A percentile compares a stretch with the other conserved stretches of the same genome.
These are phyloP conservation scores for Rhinolophus sinicus DNA, from an alignment of 2,113 vertebrate species.

Conservation along the genomic window DNA sequence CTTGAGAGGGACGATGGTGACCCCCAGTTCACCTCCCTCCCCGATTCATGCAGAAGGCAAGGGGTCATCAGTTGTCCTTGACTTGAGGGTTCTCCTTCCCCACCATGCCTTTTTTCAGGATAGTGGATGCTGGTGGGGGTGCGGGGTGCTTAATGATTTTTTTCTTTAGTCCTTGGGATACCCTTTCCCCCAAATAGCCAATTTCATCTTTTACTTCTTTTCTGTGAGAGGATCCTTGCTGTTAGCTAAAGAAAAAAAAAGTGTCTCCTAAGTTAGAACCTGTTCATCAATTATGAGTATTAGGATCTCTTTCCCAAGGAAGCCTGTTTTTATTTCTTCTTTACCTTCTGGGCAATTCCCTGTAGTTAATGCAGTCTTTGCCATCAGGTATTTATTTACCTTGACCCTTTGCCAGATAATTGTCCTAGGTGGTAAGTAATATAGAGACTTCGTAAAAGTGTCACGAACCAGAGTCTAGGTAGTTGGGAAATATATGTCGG, in stretches of 20 bases:
- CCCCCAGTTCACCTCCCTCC: background rate
- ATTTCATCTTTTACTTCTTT: background rate
- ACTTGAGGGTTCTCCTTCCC: too few relatives aligned
- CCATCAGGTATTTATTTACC: conserved; percentile 37
- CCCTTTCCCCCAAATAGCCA: background rate
- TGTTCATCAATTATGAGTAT: background rate
- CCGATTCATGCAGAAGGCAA: background rate
- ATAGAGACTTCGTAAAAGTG: conserved; percentile 45
- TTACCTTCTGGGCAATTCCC: background rate
- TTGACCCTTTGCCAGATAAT: conserved; percentile 53
- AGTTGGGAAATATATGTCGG: background rate
- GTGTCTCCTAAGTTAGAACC: background rate
- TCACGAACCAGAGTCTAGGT: background rate
- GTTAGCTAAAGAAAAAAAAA: background rate
- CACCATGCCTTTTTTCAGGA: background rate
- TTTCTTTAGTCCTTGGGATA: background rate
- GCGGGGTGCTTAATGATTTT: background rate
- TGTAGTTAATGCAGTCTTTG: background rate
- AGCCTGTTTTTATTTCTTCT: background rate
- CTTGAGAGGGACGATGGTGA: background rate
- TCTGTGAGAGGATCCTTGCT: background rate
- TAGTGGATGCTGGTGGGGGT: background rate
- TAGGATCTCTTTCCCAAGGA: background rate
- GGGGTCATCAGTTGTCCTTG: background rate
- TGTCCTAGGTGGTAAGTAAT: conserved; percentile 38